phyloP scores from a whole-genome alignment of 2,888 invertebrate genomes.

The Ormyrus pomaceus region DNA sequence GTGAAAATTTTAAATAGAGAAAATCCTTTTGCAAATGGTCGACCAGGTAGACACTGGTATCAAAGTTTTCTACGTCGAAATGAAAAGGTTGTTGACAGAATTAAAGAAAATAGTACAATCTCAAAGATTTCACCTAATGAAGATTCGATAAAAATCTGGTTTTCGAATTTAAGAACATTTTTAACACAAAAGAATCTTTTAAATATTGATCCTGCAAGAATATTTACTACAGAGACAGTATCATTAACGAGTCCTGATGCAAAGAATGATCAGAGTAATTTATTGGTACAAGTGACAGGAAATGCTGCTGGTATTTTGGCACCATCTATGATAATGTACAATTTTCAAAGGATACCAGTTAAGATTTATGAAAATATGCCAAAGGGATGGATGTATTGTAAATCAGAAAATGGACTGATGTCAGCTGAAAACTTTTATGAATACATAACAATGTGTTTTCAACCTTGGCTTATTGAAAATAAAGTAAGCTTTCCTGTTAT shows the following conservation, averaged over 20 bases:
- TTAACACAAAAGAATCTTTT: constrained; percentile 21
- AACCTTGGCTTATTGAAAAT: constrained; percentile 56
- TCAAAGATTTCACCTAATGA: not conserved
- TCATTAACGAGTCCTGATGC: not conserved
- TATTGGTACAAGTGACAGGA: constrained; percentile 22
- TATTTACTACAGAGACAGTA: constrained; percentile 18
- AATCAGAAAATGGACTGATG: constrained; percentile 22
- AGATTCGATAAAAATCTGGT: constrained; percentile 14
- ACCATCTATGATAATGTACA: constrained; percentile 54
- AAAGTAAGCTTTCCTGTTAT: constrained; percentile 59
- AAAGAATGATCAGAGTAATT: not conserved
- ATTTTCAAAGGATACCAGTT: constrained; percentile 47
- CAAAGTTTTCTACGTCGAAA: constrained; percentile 16
- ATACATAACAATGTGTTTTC: constrained; percentile 60
- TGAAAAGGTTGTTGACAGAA: not conserved
- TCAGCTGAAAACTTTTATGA: constrained; percentile 57
- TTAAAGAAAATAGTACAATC: not conserved
- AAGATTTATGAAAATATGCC: constrained; percentile 25
- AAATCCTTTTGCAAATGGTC: constrained; percentile 47
- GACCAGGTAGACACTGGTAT: constrained; percentile 39
- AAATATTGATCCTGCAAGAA: constrained; percentile 17
- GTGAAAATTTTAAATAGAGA: constrained; percentile 52
- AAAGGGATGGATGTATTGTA: constrained; percentile 2
- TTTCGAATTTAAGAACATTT: not conserved
- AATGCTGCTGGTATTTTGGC: constrained; percentile 57